phyloP scores from a whole-genome alignment of 92 coral and sea anemone genomes.

The Phenganax subtilis region DNA sequence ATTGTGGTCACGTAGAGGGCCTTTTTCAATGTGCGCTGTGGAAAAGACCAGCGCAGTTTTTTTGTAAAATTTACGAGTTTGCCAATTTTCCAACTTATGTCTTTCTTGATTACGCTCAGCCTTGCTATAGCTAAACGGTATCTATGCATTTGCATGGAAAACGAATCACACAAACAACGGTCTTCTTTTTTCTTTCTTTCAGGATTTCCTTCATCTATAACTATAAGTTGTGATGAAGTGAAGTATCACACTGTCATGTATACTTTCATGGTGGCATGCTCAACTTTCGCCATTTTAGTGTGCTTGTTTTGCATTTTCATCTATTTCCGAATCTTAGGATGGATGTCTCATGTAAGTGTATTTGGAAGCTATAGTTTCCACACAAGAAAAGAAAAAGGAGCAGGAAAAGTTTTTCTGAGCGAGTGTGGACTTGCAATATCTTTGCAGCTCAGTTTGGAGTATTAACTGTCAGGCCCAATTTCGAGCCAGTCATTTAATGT shows the following conservation, averaged over 20 bases:
- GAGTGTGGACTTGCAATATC: not conserved
- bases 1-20: no score
- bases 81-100: no score
- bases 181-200: not conserved
- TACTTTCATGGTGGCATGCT: constrained; percentile 13
- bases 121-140: not conserved
- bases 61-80: no score
- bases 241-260: constrained; percentile 8
- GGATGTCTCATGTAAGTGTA: constrained; percentile 37
- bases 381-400: no score
- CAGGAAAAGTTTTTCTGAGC: not conserved
- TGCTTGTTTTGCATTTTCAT: constrained; percentile 23
- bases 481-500: no score
- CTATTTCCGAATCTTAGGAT: constrained; percentile 37
- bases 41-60: no score
- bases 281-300: constrained; percentile 1
- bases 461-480: no score
- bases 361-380: no score
- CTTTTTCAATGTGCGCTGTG: no score
- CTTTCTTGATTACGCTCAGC: no score
- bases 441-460: no score
- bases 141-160: not conserved
- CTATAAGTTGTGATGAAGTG: not conserved
- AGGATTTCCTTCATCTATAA: not conserved
- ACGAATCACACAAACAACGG: not conserved